Percentiles rank a stretch among this genome's conserved stretches.
phyloP scores from a whole-genome alignment of 2,888 invertebrate genomes.

The Ormyrus rosae region DNA sequence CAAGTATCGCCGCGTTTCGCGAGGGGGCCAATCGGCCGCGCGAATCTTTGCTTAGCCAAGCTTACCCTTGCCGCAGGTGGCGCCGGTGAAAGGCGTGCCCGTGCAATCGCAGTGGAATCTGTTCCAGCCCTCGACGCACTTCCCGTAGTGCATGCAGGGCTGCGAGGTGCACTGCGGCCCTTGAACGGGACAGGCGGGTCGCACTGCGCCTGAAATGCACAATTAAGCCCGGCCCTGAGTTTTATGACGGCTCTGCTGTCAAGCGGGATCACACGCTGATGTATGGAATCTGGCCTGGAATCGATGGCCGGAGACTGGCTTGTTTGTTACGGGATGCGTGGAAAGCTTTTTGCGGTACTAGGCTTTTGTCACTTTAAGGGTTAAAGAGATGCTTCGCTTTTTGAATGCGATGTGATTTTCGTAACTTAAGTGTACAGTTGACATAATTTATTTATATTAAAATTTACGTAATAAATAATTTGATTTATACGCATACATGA shows the following conservation, averaged over 20 bases:
- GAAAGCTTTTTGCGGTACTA: no score
- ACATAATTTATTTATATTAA: no score
- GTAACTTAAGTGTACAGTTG: no score
- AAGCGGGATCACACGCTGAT: no score
- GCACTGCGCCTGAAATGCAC: slow-evolving; percentile 84
- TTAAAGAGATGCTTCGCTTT: no score
- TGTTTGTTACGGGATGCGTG: no score
- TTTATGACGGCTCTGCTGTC: neutral
- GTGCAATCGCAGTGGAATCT: slow-evolving; percentile 95
- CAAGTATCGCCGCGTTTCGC: neutral
- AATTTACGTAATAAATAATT: no score
- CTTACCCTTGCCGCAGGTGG: slow-evolving; percentile 91
- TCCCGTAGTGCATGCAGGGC: slow-evolving; percentile 93
- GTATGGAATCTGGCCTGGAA: no score
- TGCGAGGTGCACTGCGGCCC: slow-evolving; percentile 88
- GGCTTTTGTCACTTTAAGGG: no score
- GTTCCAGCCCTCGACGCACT: slow-evolving; percentile 96
- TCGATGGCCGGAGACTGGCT: no score
- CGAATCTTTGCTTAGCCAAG: neutral
- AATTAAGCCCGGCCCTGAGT: neutral
- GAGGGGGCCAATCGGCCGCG: neutral
- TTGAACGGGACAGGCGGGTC: slow-evolving; percentile 90
- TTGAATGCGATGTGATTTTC: no score
- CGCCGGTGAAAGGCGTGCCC: slow-evolving; percentile 90
- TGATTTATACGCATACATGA: no score